Percentiles rank a stretch among this genome's conserved stretches.
phyloP scores from a whole-genome alignment of 2,797 vertebrate species.

The Macropodus opercularis region DNA sequence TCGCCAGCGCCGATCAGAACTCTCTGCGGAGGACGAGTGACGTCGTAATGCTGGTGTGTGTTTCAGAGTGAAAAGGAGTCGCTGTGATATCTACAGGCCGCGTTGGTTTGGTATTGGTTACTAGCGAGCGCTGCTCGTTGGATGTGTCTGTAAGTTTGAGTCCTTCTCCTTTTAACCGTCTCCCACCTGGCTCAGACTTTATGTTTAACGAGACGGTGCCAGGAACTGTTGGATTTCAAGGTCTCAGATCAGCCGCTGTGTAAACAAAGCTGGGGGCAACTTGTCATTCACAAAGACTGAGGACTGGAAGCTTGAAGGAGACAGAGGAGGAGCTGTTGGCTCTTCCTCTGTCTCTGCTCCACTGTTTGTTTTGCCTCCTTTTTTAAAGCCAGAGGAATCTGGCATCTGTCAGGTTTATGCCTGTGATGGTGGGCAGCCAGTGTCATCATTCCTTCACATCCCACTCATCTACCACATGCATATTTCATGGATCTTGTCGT shows the following conservation, averaged over 20 bases:
- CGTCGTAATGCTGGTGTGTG: no score
- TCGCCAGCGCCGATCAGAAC: no score
- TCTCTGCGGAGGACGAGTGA: no score
- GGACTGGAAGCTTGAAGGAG: slow-evolving; percentile 9
- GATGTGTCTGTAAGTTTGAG: no score
- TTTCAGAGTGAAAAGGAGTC: no score
- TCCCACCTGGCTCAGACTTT: no score
- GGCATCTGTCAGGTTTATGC: slow-evolving; percentile 39
- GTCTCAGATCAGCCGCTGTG: slow-evolving; percentile 15
- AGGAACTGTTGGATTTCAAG: no score
- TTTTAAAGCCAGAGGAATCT: slow-evolving; percentile 70
- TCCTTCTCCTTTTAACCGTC: no score
- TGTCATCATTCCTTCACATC: slow-evolving; percentile 56
- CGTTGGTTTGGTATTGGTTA: no score
- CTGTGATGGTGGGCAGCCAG: slow-evolving; percentile 49
- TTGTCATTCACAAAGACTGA: slow-evolving; percentile 4
- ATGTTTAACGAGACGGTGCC: no score
- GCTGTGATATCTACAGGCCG: no score
- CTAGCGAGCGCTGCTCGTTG: no score
- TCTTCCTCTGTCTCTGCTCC: slow-evolving; percentile 42
- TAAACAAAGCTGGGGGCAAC: slow-evolving; percentile 9
- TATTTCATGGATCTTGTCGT: slow-evolving; percentile 74
- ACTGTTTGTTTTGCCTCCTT: slow-evolving; percentile 57
- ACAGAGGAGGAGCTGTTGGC: slow-evolving; percentile 19
- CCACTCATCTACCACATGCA: slow-evolving; percentile 62